Conservation (phyloP, 2,113 vertebrate genomes). For the Pongo abelii region DNA sequence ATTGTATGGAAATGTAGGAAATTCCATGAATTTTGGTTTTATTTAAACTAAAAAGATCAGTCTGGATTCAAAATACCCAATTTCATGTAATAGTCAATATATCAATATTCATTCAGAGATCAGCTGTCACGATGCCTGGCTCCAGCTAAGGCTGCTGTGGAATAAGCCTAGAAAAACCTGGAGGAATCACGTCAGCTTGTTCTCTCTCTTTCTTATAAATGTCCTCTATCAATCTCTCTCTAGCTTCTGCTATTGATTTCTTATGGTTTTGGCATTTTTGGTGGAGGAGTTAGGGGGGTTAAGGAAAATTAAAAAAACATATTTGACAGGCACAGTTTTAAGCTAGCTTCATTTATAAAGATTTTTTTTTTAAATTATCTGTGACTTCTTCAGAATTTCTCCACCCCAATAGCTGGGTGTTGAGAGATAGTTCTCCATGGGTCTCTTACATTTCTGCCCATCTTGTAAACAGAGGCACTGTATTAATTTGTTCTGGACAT, state of each 20-base stretch:
- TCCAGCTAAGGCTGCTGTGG: not conserved
- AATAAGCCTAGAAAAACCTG: not conserved
- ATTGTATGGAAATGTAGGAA: not conserved
- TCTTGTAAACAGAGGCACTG: not conserved
- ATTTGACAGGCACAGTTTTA: not conserved
- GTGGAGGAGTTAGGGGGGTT: not conserved
- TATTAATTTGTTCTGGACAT: not conserved
- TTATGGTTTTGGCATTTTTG: not conserved
- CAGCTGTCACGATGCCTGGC: not conserved
- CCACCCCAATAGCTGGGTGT: not conserved
- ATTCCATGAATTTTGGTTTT: not conserved
- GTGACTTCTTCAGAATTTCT: not conserved
- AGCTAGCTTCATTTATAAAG: not conserved
- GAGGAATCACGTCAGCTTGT: not conserved
- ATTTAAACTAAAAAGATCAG: not conserved
- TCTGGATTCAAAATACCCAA: not conserved
- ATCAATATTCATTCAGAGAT: not conserved
- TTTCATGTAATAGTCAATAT: not conserved
- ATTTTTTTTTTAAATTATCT: not conserved
- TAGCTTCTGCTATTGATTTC: not conserved
- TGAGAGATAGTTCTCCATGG: not conserved
- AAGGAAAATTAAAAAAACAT: not conserved
- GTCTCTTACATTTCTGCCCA: not conserved
- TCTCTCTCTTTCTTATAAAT: not conserved
- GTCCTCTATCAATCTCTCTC: not conserved